Evolutionary conservation across 2,797 vertebrate species (phyloP).

Genomic region (Neostethus bicornis): DNA sequence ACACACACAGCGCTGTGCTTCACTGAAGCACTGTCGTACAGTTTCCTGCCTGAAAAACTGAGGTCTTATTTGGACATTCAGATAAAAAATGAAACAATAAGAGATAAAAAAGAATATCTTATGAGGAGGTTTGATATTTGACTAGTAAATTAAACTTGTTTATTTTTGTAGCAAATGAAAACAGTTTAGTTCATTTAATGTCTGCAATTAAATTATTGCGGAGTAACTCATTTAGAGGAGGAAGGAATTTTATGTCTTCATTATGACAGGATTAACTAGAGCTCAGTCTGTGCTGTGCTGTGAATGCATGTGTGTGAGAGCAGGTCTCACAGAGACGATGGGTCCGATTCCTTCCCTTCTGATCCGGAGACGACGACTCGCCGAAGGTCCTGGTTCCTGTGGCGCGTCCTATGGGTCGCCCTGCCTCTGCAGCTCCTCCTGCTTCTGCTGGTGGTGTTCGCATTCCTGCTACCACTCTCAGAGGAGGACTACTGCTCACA

Average conservation of each 20-base stretch:
- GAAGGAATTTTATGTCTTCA: conserved; percentile 4
- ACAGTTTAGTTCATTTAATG: not conserved
- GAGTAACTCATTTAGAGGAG: conserved; percentile 8
- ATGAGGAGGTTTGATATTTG: conserved; percentile 14
- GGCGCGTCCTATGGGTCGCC: conserved; percentile 88
- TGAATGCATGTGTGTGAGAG: conserved; percentile 49
- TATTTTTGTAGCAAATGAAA: conserved; percentile 24
- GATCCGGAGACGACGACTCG: conserved; percentile 58
- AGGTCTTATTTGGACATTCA: conserved; percentile 60
- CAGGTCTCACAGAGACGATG: conserved; percentile 87
- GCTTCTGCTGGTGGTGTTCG: conserved; percentile 85
- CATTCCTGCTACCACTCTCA: conserved; percentile 89
- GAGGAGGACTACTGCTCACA: conserved; percentile 91
- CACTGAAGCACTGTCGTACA: conserved; percentile 25
- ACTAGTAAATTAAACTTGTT: conserved; percentile 33
- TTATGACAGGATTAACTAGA: conserved; percentile 23
- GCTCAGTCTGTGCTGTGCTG: conserved; percentile 32
- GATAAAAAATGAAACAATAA: conserved; percentile 7
- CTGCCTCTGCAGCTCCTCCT: conserved; percentile 91
- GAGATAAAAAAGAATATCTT: conserved; percentile 21
- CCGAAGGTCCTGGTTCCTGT: conserved; percentile 74
- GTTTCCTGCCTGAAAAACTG: conserved; percentile 27
- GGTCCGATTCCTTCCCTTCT: conserved; percentile 97
- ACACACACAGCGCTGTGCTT: conserved; percentile 28
- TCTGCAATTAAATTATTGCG: conserved; percentile 8